Evolutionary conservation across 2,888 invertebrate species (phyloP), one percentile per base, ranked within the genome.

Genomic region (Tipula unca): DNA sequence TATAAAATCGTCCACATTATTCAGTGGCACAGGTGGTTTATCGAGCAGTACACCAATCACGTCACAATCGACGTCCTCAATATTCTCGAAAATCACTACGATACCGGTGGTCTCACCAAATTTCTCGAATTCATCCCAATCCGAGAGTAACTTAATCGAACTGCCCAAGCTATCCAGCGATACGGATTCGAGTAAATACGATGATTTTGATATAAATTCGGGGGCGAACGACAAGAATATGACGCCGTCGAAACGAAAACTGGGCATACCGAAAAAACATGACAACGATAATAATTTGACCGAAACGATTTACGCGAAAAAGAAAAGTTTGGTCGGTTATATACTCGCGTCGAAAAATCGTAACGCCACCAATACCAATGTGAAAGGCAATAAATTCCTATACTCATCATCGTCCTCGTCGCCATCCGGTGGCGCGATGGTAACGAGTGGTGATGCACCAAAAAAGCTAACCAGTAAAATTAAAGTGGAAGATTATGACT

Each of bases 261-360:
- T 96, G 0, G 96, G 96, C 0, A 92, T 96, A 87, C 96, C 96
- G 0, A 94, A 95, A 87, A 96, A 96, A 89, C 92, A 95, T 0
- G 91, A 91, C 54, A 83, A 29, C 29, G 93, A 92, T 86, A 92
- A 92, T 3, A 93, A 93, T 87, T 93, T 93, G 0, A 95, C 95
- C 0, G 96, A 96, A 90, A 96, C 96, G 0, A 95, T 96, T 85
- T 96, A 96, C 0, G 95, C 96, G 2, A 96, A 96, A 89, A 96
- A 96, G 89, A 94, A 95, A 89, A 93, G 93, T n/a, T 91, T 94
- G 2, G 94, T 95, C 1, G 94, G 94, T 0, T 94, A 93, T 88
- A 90, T 95, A 85, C 89, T 95, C 86, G 92, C 92, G 1, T 94
- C 94, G 1, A 88, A 87, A 85, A 87, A 87, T 85, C 87, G 87